These are phyloP conservation scores for Rattus rattus DNA, from an alignment of 2,113 vertebrate genomes.

Conservation along the genomic window DNA sequence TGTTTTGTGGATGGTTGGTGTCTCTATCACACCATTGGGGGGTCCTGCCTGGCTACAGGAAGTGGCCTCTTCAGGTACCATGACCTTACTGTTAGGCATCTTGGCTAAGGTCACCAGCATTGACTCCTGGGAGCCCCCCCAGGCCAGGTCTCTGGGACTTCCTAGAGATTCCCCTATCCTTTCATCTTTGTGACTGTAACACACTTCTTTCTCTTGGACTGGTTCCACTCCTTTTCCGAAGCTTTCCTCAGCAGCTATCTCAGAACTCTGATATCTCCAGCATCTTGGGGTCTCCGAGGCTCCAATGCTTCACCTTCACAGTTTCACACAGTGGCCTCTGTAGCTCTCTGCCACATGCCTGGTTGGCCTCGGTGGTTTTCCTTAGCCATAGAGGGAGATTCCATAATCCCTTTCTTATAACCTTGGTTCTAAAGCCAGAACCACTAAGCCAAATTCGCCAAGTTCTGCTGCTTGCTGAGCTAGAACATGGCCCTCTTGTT, in stretches of 20 bases:
- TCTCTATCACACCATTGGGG: too few species aligned
- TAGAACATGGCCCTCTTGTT: not conserved
- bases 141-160: too few species aligned
- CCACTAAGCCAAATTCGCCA: not conserved
- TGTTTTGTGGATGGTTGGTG: too few species aligned
- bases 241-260: not conserved
- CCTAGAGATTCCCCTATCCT: too few species aligned
- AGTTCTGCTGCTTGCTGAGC: not conserved
- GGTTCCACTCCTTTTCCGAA: not conserved
- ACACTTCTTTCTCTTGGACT: not conserved
- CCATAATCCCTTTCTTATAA: not conserved
- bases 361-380: not conserved
- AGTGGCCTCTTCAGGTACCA: too few species aligned
- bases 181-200: not conserved
- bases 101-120: too few species aligned
- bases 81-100: too few species aligned
- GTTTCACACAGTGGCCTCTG: not conserved
- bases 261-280: not conserved
- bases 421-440: not conserved
- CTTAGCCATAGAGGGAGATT: not conserved
- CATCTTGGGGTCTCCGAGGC: not conserved
- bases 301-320: not conserved
- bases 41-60: too few species aligned
- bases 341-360: not conserved
- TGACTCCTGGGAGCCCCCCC: too few species aligned